These are phyloP conservation scores for Halocynthia roretzi DNA, from an alignment of 23 tunicate genomes.

Conservation along the genomic window DNA sequence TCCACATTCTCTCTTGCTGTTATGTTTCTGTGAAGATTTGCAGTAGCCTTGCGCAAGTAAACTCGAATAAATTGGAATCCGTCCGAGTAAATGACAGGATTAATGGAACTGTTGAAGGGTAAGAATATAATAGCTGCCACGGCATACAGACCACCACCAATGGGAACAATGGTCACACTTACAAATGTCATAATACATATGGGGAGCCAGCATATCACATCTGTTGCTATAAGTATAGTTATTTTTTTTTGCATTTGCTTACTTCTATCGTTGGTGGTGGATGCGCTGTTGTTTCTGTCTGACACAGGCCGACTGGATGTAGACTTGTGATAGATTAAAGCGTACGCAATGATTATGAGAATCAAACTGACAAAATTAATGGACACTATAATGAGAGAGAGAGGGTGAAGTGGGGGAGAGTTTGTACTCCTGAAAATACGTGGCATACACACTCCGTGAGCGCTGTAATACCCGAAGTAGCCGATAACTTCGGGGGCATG, in stretches of 20 bases:
- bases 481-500: constrained; percentile 19
- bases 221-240: constrained; percentile 25
- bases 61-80: neutral
- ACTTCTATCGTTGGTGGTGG: no score
- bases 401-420: neutral
- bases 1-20: no score
- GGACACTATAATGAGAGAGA: neutral
- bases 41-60: no score
- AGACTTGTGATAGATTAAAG: constrained; percentile 9
- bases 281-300: no score
- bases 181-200: constrained; percentile 24
- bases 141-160: constrained; percentile 14
- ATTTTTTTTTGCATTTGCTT: constrained; percentile 23
- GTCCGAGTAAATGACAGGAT: constrained; percentile 25
- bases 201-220: constrained; percentile 35
- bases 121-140: constrained; percentile 25
- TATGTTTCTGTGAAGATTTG: no score
- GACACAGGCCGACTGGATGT: no score
- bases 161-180: neutral
- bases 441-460: constrained; percentile 35
- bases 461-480: constrained; percentile 34
- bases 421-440: neutral
- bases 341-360: neutral
- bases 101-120: constrained; percentile 31
- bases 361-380: constrained; percentile 1